Evolutionary conservation across 2,888 invertebrate genomes (phyloP), one percentile per base, ranked within the genome.

Genomic region (Icerya purchasi): DNA sequence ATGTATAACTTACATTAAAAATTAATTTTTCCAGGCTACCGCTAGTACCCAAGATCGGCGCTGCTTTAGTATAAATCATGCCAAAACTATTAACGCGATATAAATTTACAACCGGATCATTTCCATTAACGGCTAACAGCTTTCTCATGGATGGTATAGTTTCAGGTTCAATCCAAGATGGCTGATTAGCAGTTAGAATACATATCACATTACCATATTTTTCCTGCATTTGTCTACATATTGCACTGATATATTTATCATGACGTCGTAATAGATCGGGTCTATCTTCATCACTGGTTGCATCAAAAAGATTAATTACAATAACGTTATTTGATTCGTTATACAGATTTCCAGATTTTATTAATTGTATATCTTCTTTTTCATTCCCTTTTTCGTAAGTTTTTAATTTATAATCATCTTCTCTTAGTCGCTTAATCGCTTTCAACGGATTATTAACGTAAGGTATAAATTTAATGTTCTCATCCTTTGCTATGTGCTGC

Each of bases 111-210:
- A 36, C 24, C 22, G 54, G 18, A 14, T 22, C 14, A 22, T 50
- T 50, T 21, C 21, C 25, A 8, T 59, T 57, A n/a, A 56, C 58
- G 10, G 60, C 60, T 53, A 62, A 58, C 54, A 65, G 63, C 58
- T 66, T 61, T 24, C 65, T 64, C 2, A 64, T 63, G 23, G 66
- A 61, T 53, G 63, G 65, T 53, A 58, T 50, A 20, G 57, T 61
- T 49, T 65, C 65, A 36, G 65, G 64, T 51, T 65, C 65, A 57
- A 74, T 72, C 75, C 74, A 75, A 20, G 81, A 80, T 1, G 78
- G 76, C 64, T 74, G 73, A 25, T 72, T 69, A 0, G 76, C 79
- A 0, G 81, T 81, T 66, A 79, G 80, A 0, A 81, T 62, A 1
- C 75, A 78, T 8, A 80, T 67, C 1, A 80, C 73, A 53, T 76